These are phyloP conservation scores for Pogonocichla stellata DNA, from an alignment of 2,113 vertebrate species.

Conservation along the genomic window DNA sequence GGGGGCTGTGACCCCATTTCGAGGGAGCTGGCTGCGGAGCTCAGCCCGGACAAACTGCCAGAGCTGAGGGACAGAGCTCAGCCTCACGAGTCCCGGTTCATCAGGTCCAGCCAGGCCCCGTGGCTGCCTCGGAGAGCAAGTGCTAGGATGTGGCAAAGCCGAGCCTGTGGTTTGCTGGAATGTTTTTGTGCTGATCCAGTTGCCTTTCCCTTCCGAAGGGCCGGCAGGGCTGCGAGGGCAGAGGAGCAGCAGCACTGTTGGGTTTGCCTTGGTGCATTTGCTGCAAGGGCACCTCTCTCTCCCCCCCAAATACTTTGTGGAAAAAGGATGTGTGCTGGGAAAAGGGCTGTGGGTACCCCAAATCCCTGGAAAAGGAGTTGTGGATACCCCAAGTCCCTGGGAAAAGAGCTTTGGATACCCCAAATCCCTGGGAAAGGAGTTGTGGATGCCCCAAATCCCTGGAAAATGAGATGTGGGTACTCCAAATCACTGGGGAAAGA, in stretches of 20 bases:
- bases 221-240: not conserved
- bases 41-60: rapidly evolving
- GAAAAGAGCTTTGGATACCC: no score
- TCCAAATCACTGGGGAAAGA: no score
- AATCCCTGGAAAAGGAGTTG: not conserved
- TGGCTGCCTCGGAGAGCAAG: rapidly evolving
- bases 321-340: not conserved
- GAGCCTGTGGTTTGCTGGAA: not conserved
- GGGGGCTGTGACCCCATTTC: not conserved
- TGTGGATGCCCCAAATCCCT: no score
- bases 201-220: not conserved
- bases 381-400: not conserved
- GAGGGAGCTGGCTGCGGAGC: not conserved
- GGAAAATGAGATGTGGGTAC: not conserved
- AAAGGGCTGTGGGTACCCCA: not conserved
- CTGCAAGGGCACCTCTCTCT: not conserved
- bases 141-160: not conserved
- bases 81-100: rapidly evolving
- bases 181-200: not conserved
- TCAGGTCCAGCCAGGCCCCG: rapidly evolving
- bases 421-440: no score
- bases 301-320: rapidly evolving
- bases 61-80: not conserved
- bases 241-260: not conserved
- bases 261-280: not conserved